Evolutionary conservation across 2,888 invertebrate species (phyloP), one percentile per base, ranked within the genome.

Genomic region (Zele albiditarsus): DNA sequence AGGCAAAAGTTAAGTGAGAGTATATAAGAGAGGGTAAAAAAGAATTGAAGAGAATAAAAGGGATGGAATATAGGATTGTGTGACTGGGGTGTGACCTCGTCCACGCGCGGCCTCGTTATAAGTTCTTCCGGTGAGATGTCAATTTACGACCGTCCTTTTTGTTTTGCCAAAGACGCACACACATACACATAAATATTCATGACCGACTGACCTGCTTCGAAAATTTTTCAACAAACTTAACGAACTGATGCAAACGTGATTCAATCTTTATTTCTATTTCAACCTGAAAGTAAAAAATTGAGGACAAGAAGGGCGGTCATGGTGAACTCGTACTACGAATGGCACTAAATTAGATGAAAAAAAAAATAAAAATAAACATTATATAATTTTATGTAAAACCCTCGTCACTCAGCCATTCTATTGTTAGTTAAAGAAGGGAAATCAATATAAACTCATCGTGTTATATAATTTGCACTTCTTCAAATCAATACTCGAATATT

Each of bases 141-240:
- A 71, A 42, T 68, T 60, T 27, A 69, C 58, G 53, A 69, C 69
- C 31, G 69, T 69, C 69, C 33, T 69, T 69, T 69, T 69, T 38
- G 58, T 58, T 53, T 69, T 58, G 25, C 57, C 69, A 33, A 69
- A 53, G 28, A 28, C 27, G 33, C 31, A 42, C 67, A 42, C n/a
- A 49, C 58, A 57, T 33, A 23, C 12, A 69, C n/a, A 57, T 38
- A 42, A 23, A 14, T 33, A 58, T 69, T 68, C 31, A 49, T 68
- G 33, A 60, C 33, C 53, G 25, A 69, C 58, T 69, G 69, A 57
- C 53, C 33, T 28, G 33, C 14, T 66, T 66, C n/a, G 3, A 20
- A 53, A 53, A 53, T 53, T 53, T 20, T 53, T 8, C n/a, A 46
- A n/a, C 46, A 46, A 46, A 46, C 46, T n/a, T 46, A 53, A 53